These are phyloP conservation scores for Cyclopterus lumpus DNA, from an alignment of 2,797 vertebrate species.

Conservation along the genomic window DNA sequence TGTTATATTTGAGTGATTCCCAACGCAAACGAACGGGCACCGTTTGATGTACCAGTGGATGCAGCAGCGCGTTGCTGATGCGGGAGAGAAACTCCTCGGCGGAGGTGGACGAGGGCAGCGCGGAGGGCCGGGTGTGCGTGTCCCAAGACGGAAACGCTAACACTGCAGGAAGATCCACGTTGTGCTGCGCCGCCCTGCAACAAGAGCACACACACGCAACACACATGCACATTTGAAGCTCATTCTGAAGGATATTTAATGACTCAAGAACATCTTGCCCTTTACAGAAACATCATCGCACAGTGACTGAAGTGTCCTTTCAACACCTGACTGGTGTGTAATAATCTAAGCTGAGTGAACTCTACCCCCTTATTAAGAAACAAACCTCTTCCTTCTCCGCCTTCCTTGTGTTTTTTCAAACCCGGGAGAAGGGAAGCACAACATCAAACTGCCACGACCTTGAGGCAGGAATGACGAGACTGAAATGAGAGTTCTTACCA, in stretches of 20 bases:
- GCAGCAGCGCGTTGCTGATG: constrained; percentile 80
- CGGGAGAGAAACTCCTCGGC: constrained; percentile 74
- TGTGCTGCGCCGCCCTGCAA: constrained; percentile 84
- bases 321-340: not conserved
- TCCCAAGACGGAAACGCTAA: constrained; percentile 81
- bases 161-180: constrained; percentile 83
- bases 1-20: too few species aligned
- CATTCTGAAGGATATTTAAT: too few species aligned
- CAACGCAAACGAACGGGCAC: too few species aligned
- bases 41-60: constrained; percentile 86
- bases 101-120: constrained; percentile 65
- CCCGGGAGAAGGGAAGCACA: not conserved
- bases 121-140: constrained; percentile 56
- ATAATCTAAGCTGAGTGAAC: too few species aligned
- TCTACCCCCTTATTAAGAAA: too few species aligned
- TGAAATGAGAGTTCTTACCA: constrained; percentile 69
- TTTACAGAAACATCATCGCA: not conserved
- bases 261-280: too few species aligned
- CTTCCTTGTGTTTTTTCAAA: not conserved
- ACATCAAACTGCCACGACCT: constrained; percentile 6
- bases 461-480: not conserved
- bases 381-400: not conserved
- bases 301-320: not conserved
- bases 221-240: not conserved
- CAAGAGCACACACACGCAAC: not conserved